Conservation (phyloP, 2,113 vertebrate species). For the Panthera uncia region DNA sequence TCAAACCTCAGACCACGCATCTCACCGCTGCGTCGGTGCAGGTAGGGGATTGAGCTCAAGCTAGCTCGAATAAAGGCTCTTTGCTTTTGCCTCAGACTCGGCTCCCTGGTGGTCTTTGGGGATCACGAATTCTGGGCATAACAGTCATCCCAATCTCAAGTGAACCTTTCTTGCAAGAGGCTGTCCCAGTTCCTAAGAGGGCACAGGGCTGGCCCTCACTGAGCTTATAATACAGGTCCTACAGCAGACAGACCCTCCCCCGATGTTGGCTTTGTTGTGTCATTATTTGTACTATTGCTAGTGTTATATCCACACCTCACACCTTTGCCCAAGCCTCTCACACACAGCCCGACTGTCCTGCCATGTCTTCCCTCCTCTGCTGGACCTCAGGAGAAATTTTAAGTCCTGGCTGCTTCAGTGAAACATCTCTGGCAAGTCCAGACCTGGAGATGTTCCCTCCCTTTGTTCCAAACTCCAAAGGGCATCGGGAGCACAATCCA, state of each 20-base stretch:
- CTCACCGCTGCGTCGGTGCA: too few relatives aligned
- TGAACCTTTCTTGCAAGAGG: neutral
- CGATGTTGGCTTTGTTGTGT: neutral
- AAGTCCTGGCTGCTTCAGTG: neutral
- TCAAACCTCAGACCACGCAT: too few relatives aligned
- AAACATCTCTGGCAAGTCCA: neutral
- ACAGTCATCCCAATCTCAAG: neutral
- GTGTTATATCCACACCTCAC: too few relatives aligned
- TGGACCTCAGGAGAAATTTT: neutral
- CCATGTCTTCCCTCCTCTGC: neutral
- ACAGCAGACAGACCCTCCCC: rapidly evolving
- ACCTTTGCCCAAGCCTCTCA: neutral
- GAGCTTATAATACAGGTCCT: neutral
- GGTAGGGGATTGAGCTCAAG: too few relatives aligned
- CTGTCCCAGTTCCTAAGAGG: too few relatives aligned
- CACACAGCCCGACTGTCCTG: too few relatives aligned
- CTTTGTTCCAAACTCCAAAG: neutral
- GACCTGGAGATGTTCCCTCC: neutral
- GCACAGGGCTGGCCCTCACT: neutral
- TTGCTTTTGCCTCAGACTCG: too few relatives aligned
- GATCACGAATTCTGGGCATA: too few relatives aligned
- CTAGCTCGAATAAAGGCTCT: too few relatives aligned
- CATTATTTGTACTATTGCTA: neutral
- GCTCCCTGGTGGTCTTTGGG: too few relatives aligned
- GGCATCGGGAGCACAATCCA: neutral